Conservation (phyloP, 2,113 vertebrate genomes). For the Phycodurus eques region DNA sequence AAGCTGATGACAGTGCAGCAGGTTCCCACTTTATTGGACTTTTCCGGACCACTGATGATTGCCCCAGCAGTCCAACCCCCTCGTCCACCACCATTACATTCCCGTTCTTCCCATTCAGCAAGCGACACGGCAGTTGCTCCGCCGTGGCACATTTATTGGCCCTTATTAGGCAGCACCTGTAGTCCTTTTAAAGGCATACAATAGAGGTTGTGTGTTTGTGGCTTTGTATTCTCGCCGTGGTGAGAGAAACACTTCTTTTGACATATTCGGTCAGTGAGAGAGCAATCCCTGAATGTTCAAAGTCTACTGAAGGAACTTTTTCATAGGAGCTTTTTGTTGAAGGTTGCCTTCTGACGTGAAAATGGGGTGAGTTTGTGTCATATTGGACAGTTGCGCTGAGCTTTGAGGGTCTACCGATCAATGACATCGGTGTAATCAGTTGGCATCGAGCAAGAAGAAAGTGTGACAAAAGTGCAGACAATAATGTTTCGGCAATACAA, state of each 20-base stretch:
- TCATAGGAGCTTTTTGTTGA: conserved; percentile 55
- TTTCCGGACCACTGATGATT: conserved; percentile 39
- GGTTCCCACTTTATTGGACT: conserved; percentile 39
- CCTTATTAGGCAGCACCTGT: conserved; percentile 61
- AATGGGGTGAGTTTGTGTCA: neutral
- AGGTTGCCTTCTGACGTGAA: conserved; percentile 16
- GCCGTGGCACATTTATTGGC: conserved; percentile 51
- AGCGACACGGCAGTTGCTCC: conserved; percentile 52
- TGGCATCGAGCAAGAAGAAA: neutral
- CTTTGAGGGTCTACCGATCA: neutral
- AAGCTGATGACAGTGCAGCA: conserved; percentile 37
- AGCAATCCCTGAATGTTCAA: conserved; percentile 31
- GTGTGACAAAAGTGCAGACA: too few relatives aligned
- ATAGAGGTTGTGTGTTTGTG: conserved; percentile 4
- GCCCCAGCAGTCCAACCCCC: conserved; percentile 36
- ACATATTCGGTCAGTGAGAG: conserved; percentile 10
- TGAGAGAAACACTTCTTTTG: conserved; percentile 28
- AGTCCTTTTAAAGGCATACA: conserved; percentile 34
- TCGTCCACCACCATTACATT: conserved; percentile 20
- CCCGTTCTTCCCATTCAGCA: conserved; percentile 22
- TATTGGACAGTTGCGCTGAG: neutral
- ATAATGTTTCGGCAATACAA: too few relatives aligned
- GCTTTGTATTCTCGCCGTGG: conserved; percentile 18
- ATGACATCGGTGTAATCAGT: neutral
- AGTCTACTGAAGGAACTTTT: conserved; percentile 30